Base-by-base conservation (phyloP, 2,113 vertebrate genomes). In the Elgaria multicarinata region DNA sequence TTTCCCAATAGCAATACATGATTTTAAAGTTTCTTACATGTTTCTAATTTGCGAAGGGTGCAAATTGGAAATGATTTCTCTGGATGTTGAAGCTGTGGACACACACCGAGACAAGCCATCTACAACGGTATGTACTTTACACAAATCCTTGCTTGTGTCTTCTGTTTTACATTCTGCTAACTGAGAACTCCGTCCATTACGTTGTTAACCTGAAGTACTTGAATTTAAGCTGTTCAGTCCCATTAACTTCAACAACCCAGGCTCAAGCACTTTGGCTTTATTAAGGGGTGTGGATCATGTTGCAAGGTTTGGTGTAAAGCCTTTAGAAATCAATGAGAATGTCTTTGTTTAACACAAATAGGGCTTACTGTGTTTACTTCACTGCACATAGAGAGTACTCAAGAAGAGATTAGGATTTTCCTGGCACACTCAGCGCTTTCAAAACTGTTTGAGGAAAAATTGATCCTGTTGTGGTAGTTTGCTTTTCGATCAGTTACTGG, bases 81-180 rank as follows among this genome's bases (percentile, higher is more conserved):
- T 99, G 84, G 97, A 98, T 0, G 98, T 99, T 95, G 98, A 99
- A 89, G 98, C 99, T 13, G 99, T 99, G 85, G 98, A 99, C 95
- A 99, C 99, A 0, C 99, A 99, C 93, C 97, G 99, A 0, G 98
- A 99, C 89, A 97, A 98, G 67, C 98, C 99, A 87, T 94, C 93
- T 3, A 89, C 33, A 90, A 92, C 97, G 3, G 99, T 99, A 96
- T 98, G 98, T 97, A 46, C 0, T 8, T 2, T 71, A 50, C 69
- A 79, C 0, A 0, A 39, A 0, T 3, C 72, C 44, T 18, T 14
- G 83, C 1, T 39, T 55, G 14, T 75, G 28, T 75, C 9, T 86
- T 78, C 28, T 74, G 44, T 46, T 82, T 62, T 42, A 33, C 14
- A 22, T 79, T 2, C 22, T 36, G 16, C 12, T 79, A 33, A 36